Conservation (phyloP, 1,140 invertebrate genomes). For the Sitobion miscanthi region DNA sequence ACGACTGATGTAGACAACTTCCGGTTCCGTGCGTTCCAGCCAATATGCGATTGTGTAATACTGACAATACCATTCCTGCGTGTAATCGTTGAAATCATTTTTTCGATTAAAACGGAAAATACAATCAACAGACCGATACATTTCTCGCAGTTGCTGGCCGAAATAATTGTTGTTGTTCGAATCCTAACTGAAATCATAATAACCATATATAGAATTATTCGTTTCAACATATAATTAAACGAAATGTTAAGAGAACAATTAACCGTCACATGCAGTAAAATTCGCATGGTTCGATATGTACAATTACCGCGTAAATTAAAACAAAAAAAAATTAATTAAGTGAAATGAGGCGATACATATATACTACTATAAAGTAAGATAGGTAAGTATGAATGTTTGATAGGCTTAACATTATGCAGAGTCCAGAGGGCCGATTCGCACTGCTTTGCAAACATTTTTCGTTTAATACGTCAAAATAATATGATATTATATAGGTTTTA, state of each 20-base stretch:
- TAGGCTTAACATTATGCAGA: no score
- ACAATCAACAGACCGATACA: background rate
- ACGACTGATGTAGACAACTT: background rate
- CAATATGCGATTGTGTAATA: background rate
- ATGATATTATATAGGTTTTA: no score
- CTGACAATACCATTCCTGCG: background rate
- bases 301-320: background rate
- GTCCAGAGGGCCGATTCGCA: no score
- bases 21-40: background rate
- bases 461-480: no score
- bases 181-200: background rate
- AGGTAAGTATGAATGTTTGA: no score
- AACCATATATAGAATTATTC: background rate
- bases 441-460: no score
- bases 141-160: background rate
- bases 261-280: background rate
- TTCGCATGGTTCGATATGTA: background rate
- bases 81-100: conserved; percentile 13
- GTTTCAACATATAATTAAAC: no score
- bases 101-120: background rate
- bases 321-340: background rate
- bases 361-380: no score
- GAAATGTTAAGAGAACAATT: no score
- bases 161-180: background rate
- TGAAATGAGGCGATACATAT: background rate